Evolutionary conservation across 2,888 invertebrate genomes (phyloP).

Genomic region (Pardosa pseudoannulata): DNA sequence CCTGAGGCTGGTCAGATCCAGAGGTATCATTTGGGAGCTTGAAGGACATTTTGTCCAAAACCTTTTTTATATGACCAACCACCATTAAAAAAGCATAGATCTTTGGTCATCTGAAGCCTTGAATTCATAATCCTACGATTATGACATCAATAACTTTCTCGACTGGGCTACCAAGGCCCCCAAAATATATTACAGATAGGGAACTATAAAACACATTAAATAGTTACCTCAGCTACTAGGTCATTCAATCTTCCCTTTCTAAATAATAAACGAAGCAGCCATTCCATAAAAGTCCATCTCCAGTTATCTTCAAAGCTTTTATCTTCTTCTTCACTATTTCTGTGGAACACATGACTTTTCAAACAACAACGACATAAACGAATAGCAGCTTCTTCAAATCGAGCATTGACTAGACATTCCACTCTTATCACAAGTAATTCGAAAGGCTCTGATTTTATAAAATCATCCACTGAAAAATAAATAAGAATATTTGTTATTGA

Average conservation of each 20-base stretch:
- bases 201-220: too few relatives aligned
- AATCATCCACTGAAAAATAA: constrained; percentile 56
- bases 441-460: constrained; percentile 54
- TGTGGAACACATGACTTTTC: not conserved
- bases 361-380: constrained; percentile 41
- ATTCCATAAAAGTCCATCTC: constrained; percentile 54
- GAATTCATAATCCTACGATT: too few relatives aligned
- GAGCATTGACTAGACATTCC: constrained; percentile 61
- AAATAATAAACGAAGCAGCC: constrained; percentile 53
- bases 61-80: too few relatives aligned
- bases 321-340: constrained; percentile 6
- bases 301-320: constrained; percentile 27
- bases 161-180: too few relatives aligned
- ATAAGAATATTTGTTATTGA: too few relatives aligned
- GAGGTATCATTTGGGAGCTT: too few relatives aligned
- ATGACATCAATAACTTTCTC: too few relatives aligned
- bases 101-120: too few relatives aligned
- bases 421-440: constrained; percentile 55
- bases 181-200: too few relatives aligned
- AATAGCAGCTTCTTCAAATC: constrained; percentile 57
- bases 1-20: too few relatives aligned
- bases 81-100: too few relatives aligned
- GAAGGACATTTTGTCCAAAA: too few relatives aligned
- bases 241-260: constrained; percentile 54
- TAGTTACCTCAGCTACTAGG: constrained; percentile 50